Percentiles rank a stretch among this genome's conserved stretches.
Evolutionary conservation across 2,113 vertebrate genomes (phyloP).

Genomic region (Embiotoca jacksoni): DNA sequence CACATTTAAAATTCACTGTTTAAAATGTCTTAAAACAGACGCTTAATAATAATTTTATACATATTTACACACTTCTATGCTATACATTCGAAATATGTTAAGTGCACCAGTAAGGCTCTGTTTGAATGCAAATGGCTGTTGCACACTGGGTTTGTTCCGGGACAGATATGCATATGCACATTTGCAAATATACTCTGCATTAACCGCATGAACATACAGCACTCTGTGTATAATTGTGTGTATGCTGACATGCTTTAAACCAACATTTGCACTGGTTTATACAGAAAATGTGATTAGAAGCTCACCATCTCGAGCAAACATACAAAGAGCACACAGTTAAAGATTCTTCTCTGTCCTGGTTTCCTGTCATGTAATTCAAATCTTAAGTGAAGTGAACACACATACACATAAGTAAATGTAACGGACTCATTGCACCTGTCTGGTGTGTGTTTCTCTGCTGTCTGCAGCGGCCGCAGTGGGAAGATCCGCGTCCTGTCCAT

Average conservation of each 20-base stretch:
- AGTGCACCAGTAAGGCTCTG: background rate
- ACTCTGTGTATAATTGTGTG: background rate
- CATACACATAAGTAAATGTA: background rate
- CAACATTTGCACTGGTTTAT: background rate
- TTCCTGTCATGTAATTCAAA: slow-evolving; percentile 39
- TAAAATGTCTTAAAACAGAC: background rate
- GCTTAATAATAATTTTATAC: too few species aligned
- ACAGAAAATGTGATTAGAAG: background rate
- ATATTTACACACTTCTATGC: too few species aligned
- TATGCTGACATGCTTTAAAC: slow-evolving; percentile 17
- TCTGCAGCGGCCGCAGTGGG: slow-evolving; percentile 91
- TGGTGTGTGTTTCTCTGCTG: slow-evolving; percentile 27
- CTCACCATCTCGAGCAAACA: background rate
- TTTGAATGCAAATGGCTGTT: background rate
- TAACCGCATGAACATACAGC: background rate
- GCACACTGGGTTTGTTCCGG: slow-evolving; percentile 4
- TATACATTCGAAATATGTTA: background rate
- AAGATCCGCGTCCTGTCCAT: slow-evolving; percentile 95
- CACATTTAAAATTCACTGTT: background rate
- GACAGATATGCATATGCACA: slow-evolving; percentile 5
- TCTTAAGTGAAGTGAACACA: background rate
- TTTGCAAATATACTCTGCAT: slow-evolving; percentile 19
- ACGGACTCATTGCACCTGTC: background rate
- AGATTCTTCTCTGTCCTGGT: slow-evolving; percentile 10
- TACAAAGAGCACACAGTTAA: background rate